A percentile compares a stretch with the other conserved stretches of the same genome.
Evolutionary conservation across 2,113 vertebrate genomes (phyloP).

Genomic region (Thalassarche chlororhynchos): DNA sequence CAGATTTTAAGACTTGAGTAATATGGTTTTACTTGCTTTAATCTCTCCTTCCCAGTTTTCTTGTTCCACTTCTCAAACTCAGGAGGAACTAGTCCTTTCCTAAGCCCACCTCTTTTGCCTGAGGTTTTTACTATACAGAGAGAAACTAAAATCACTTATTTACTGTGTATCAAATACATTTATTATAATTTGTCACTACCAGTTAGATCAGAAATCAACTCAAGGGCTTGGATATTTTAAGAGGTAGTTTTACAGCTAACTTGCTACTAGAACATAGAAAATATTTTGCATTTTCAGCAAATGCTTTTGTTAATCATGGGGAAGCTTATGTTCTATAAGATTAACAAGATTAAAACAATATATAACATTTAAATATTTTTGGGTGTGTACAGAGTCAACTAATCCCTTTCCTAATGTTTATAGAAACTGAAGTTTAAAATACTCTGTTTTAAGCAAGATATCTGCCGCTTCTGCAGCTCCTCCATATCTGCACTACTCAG

Average conservation of each 20-base stretch:
- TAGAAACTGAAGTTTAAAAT: background rate
- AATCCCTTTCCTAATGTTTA: too few species aligned
- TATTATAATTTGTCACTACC: background rate
- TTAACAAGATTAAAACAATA: background rate
- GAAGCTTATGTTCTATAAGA: background rate
- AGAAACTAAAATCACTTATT: background rate
- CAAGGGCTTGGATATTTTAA: background rate
- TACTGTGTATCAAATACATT: background rate
- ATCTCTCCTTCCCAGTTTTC: background rate
- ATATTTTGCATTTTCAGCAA: background rate
- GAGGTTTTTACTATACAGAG: constrained; percentile 11
- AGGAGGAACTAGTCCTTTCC: background rate
- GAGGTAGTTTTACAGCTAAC: background rate
- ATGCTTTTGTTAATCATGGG: background rate
- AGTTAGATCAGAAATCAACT: background rate
- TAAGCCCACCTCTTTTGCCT: constrained; percentile 20
- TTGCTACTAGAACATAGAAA: background rate
- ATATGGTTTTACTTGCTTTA: background rate
- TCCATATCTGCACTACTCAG: background rate
- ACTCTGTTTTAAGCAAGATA: background rate
- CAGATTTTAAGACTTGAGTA: background rate
- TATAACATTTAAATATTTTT: too few species aligned
- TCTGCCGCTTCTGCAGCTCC: background rate
- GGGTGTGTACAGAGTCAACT: background rate
- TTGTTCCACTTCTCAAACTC: background rate